phyloP scores from a whole-genome alignment of 2,797 vertebrate species.

The Lemur catta region DNA sequence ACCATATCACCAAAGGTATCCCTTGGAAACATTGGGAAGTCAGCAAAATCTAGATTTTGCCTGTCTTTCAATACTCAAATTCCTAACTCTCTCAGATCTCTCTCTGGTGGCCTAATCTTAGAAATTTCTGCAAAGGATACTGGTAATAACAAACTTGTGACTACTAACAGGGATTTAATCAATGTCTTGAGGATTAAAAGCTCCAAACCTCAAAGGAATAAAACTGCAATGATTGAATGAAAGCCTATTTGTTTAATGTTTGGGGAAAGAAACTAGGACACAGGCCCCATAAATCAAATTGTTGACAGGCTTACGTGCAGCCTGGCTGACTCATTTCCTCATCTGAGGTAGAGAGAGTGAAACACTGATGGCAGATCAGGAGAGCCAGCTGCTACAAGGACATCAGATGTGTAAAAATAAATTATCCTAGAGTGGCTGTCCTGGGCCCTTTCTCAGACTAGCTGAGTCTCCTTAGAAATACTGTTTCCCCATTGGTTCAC shows the following conservation, averaged over 20 bases:
- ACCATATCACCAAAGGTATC: background rate
- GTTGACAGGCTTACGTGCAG: constrained; percentile 57
- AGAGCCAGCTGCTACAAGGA: background rate
- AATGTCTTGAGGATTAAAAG: constrained; percentile 68
- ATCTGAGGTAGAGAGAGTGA: constrained; percentile 33
- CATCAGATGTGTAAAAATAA: background rate
- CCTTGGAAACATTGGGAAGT: background rate
- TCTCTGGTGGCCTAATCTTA: background rate
- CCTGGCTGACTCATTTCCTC: constrained; percentile 25
- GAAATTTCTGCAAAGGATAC: constrained; percentile 30
- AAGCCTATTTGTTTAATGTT: constrained; percentile 65
- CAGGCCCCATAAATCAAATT: constrained; percentile 63
- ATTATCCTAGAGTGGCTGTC: background rate
- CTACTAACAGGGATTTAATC: constrained; percentile 65
- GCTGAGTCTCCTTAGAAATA: background rate
- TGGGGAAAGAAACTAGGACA: constrained; percentile 25
- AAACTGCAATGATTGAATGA: constrained; percentile 60
- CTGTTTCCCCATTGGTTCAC: background rate
- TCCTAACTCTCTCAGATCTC: background rate
- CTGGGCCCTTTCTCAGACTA: background rate
- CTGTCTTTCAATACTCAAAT: background rate
- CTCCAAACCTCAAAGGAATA: constrained; percentile 62
- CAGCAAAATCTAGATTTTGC: background rate
- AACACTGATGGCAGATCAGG: background rate
- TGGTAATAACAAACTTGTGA: constrained; percentile 24